Evolutionary conservation across 2,888 invertebrate species (phyloP).

Genomic region (Seladonia tumulorum): DNA sequence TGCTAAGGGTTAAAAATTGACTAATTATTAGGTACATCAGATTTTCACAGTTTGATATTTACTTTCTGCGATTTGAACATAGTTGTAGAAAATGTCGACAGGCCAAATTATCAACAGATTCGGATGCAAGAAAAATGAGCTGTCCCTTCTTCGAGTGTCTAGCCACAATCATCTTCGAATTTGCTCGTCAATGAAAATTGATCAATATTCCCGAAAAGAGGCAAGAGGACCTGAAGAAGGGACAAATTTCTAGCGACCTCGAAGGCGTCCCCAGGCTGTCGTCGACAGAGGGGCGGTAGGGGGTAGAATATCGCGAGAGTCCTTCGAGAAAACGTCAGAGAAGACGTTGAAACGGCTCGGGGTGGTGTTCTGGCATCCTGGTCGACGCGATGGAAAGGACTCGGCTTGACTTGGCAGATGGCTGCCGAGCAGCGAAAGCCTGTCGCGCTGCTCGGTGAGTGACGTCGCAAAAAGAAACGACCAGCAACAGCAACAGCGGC

Average conservation of each 20-base stretch:
- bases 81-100: too few species aligned
- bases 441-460: constrained; percentile 51
- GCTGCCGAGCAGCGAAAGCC: constrained; percentile 65
- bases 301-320: not conserved
- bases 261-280: constrained; percentile 9
- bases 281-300: not conserved
- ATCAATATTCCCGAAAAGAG: not conserved
- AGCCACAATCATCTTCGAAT: too few species aligned
- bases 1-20: too few species aligned
- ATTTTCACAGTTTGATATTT: too few species aligned
- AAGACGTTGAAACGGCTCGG: constrained; percentile 52
- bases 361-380: constrained; percentile 65
- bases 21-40: too few species aligned
- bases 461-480: constrained; percentile 64
- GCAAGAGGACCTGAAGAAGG: not conserved
- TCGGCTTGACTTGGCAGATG: constrained; percentile 71
- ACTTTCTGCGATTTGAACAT: too few species aligned
- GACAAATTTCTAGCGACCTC: constrained; percentile 4
- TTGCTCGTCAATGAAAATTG: not conserved
- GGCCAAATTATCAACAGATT: too few species aligned
- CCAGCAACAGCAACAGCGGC: not conserved
- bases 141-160: too few species aligned
- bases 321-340: constrained; percentile 59
- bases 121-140: too few species aligned
- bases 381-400: constrained; percentile 69